Evolutionary conservation across 2,888 invertebrate genomes (phyloP).

Genomic region (Copidosoma aretas): DNA sequence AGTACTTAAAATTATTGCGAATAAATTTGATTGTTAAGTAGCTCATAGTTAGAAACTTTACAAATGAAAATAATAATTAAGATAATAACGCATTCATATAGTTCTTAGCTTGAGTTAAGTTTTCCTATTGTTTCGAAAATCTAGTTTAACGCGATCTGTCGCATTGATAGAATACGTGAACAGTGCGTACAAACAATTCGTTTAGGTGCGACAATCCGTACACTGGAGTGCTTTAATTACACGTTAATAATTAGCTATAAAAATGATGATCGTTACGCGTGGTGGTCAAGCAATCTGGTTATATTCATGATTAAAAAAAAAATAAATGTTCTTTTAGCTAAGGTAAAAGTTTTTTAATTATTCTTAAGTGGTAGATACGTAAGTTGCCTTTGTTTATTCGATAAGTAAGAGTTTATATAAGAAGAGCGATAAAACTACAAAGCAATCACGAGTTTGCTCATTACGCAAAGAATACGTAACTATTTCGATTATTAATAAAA

Average conservation of each 20-base stretch:
- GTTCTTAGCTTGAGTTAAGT: slow-evolving; percentile 20
- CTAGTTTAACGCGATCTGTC: slow-evolving; percentile 23
- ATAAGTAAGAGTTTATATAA: slow-evolving; percentile 21
- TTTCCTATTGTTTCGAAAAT: slow-evolving; percentile 25
- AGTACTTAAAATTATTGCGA: slow-evolving; percentile 33
- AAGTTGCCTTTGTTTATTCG: slow-evolving; percentile 29
- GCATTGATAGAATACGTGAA: slow-evolving; percentile 16
- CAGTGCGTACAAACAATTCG: slow-evolving; percentile 15
- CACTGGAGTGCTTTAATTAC: slow-evolving; percentile 34
- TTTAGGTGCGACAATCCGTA: slow-evolving; percentile 23
- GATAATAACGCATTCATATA: slow-evolving; percentile 17
- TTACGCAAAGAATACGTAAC: slow-evolving; percentile 15
- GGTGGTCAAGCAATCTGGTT: slow-evolving; percentile 19
- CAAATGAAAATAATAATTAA: slow-evolving; percentile 10
- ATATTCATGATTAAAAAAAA: slow-evolving; percentile 4
- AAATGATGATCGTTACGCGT: slow-evolving; percentile 15
- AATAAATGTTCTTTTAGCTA: slow-evolving; percentile 20
- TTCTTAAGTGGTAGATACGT: slow-evolving; percentile 14
- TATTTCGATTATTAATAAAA: slow-evolving; percentile 13
- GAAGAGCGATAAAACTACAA: slow-evolving; percentile 2
- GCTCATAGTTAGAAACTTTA: slow-evolving; percentile 24
- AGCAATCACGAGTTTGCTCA: slow-evolving; percentile 13
- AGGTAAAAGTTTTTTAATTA: slow-evolving; percentile 24
- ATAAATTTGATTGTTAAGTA: slow-evolving; percentile 31
- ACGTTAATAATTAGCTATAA: slow-evolving; percentile 11